These are phyloP conservation scores for Chelonus insularis DNA, from an alignment of 1,140 invertebrate species.

Conservation along the genomic window DNA sequence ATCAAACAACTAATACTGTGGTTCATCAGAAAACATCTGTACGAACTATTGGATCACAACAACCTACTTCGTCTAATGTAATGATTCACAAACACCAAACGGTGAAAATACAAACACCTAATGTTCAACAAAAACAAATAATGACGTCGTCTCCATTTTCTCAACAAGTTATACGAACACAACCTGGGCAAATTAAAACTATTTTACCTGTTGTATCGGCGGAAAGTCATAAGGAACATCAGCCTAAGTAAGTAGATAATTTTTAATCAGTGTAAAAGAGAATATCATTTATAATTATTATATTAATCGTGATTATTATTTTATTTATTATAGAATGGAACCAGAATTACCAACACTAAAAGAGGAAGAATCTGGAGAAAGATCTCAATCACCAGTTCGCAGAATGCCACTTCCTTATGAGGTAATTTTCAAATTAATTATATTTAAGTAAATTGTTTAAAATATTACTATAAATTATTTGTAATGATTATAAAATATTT, in stretches of 20 bases:
- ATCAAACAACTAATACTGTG: slow-evolving; percentile 18
- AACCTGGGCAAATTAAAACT: slow-evolving; percentile 47
- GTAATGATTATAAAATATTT: too few relatives aligned
- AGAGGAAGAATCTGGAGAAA: slow-evolving; percentile 41
- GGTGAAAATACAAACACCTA: slow-evolving; percentile 46
- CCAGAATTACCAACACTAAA: slow-evolving; percentile 37
- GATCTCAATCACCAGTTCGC: slow-evolving; percentile 41
- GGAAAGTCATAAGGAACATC: slow-evolving; percentile 39
- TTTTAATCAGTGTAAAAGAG: not conserved
- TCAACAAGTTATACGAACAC: slow-evolving; percentile 35
- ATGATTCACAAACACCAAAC: slow-evolving; percentile 36
- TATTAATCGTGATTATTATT: slow-evolving; percentile 4
- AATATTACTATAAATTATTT: not conserved
- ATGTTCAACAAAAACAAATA: slow-evolving; percentile 45
- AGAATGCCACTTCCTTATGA: slow-evolving; percentile 53
- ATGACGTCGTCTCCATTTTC: slow-evolving; percentile 35
- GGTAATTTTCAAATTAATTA: slow-evolving; percentile 36
- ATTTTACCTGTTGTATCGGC: slow-evolving; percentile 37
- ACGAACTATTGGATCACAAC: slow-evolving; percentile 44
- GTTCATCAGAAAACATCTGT: slow-evolving; percentile 36
- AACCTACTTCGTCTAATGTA: slow-evolving; percentile 33
- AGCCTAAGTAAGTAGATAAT: slow-evolving; percentile 40
- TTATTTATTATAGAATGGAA: slow-evolving; percentile 40
- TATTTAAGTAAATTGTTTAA: not conserved
- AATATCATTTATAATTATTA: slow-evolving; percentile 8